These are phyloP conservation scores for Fringilla coelebs DNA, from an alignment of 2,797 vertebrate species.

Conservation along the genomic window DNA sequence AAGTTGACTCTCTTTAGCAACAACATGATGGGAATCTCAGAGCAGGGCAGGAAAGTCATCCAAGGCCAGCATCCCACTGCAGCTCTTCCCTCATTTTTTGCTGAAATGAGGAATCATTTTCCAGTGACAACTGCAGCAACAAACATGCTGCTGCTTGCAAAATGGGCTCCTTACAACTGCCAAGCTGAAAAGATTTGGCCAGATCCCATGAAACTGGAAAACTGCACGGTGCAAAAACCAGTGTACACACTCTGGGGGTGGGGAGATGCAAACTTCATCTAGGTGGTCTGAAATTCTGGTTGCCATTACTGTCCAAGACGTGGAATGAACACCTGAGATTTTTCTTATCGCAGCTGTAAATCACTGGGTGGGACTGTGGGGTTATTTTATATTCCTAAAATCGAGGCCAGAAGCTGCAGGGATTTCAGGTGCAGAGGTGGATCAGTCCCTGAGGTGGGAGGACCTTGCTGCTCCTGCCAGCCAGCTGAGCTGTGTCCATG, in stretches of 20 bases:
- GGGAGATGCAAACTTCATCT: neutral
- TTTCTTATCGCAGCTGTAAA: neutral
- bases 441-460: neutral
- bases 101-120: neutral
- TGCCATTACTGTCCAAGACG: neutral
- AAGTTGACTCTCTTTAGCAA: neutral
- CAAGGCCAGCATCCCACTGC: neutral
- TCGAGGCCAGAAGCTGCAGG: neutral
- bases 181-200: neutral
- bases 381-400: neutral
- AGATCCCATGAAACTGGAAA: neutral
- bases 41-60: neutral
- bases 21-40: neutral
- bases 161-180: neutral
- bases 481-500: neutral
- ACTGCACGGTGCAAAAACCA: neutral
- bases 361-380: neutral
- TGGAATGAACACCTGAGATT: fast-evolving
- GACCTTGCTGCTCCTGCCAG: neutral
- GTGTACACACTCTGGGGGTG: neutral
- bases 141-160: neutral
- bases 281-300: neutral
- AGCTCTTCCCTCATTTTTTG: neutral
- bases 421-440: neutral
- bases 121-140: neutral